Percentiles rank a stretch among this genome's conserved stretches.
These are phyloP conservation scores for Menura novaehollandiae DNA, from an alignment of 2,113 vertebrate genomes.

Conservation along the genomic window DNA sequence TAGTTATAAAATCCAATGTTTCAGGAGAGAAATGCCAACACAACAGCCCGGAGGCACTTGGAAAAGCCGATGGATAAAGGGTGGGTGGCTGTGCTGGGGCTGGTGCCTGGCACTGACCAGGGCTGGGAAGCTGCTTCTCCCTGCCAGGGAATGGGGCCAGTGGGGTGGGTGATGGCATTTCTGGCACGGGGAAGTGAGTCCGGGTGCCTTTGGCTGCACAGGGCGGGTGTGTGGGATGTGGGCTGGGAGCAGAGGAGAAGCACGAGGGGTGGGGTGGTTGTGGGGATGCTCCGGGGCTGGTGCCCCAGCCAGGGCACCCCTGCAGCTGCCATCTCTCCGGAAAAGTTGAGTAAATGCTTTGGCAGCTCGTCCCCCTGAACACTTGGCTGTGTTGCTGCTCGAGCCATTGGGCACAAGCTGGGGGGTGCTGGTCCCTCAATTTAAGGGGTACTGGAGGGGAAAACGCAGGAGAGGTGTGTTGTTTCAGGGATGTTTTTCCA, in stretches of 20 bases:
- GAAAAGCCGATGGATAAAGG: background rate
- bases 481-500: background rate
- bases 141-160: background rate
- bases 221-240: background rate
- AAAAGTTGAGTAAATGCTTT: background rate
- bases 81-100: background rate
- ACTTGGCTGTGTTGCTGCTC: background rate
- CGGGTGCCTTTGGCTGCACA: background rate
- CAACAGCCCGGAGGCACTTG: background rate
- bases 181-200: background rate
- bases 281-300: background rate
- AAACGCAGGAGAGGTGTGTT: rapidly evolving
- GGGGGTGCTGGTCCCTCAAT: background rate
- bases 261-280: rapidly evolving
- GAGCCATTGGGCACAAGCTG: rapidly evolving
- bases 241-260: background rate
- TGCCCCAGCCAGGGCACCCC: background rate
- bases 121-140: background rate
- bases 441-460: background rate
- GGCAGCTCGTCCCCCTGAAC: background rate
- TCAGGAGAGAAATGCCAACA: background rate
- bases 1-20: background rate
- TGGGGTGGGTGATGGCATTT: rapidly evolving
- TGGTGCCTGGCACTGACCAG: background rate
- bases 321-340: background rate